Evolutionary conservation across 2,797 vertebrate species (phyloP).

Genomic region (Sebastes itinus): DNA sequence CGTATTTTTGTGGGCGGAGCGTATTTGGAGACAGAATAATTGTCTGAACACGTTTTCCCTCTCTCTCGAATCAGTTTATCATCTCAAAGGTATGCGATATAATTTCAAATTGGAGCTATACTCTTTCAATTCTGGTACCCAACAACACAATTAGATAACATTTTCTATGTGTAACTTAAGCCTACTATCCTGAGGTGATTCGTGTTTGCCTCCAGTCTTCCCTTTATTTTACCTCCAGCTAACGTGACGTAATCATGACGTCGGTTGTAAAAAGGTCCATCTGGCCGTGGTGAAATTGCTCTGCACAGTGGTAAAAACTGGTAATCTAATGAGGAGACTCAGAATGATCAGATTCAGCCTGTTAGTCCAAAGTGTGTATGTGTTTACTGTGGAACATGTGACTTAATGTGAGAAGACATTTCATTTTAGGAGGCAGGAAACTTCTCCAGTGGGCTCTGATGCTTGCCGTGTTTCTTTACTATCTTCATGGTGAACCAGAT

Average conservation of each 20-base stretch:
- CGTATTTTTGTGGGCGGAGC: no score
- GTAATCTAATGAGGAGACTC: neutral
- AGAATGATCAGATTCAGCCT: neutral
- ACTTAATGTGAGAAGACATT: conserved; percentile 24
- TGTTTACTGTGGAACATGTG: neutral
- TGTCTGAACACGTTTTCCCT: no score
- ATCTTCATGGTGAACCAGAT: neutral
- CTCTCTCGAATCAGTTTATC: neutral
- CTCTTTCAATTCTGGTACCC: neutral
- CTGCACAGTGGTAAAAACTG: neutral
- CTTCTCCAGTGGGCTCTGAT: conserved; percentile 1
- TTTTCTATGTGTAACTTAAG: neutral
- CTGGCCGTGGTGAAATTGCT: neutral
- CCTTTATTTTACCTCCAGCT: neutral
- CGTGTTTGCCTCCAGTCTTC: neutral
- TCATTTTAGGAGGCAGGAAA: conserved; percentile 6
- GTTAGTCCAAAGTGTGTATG: neutral
- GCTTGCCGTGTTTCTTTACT: conserved; percentile 2
- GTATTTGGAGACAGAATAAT: no score
- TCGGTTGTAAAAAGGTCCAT: neutral
- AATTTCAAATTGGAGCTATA: neutral
- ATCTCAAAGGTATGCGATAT: neutral
- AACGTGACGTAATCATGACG: neutral
- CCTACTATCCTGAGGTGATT: neutral
- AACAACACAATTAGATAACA: neutral